These are phyloP conservation scores for Abrostola tripartita DNA, from an alignment of 2,888 invertebrate genomes.

Conservation along the genomic window DNA sequence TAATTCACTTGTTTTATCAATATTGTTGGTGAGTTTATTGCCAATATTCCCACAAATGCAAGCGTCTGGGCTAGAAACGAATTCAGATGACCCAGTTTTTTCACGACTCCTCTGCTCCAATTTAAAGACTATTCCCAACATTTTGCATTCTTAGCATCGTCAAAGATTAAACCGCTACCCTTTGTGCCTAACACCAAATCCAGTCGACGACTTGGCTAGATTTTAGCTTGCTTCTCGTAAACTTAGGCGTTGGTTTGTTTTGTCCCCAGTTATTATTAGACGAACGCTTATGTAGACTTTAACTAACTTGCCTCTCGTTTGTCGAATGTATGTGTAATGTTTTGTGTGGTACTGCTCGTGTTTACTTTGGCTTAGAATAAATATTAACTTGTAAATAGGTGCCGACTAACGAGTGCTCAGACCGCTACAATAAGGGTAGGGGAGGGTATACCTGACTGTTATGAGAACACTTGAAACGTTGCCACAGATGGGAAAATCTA, in stretches of 20 bases:
- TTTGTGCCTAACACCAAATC: background rate
- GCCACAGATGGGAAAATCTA: too few species aligned
- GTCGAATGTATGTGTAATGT: constrained; percentile 24
- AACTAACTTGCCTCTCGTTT: constrained; percentile 15
- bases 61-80: too few species aligned
- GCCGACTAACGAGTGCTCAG: too few species aligned
- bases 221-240: constrained; percentile 42
- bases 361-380: background rate
- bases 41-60: too few species aligned
- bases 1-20: too few species aligned
- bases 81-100: background rate
- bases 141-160: background rate
- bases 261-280: constrained; percentile 50
- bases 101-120: background rate
- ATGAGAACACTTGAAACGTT: too few species aligned
- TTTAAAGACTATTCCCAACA: background rate
- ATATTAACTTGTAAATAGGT: background rate
- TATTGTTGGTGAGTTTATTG: too few species aligned
- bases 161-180: background rate
- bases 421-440: too few species aligned
- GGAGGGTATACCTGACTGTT: too few species aligned
- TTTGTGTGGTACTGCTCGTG: constrained; percentile 15
- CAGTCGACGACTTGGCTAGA: constrained; percentile 44
- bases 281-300: constrained; percentile 30
- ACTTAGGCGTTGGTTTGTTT: constrained; percentile 46